A percentile compares a stretch with the other conserved stretches of the same genome.
Evolutionary conservation across 1,140 invertebrate genomes (phyloP).

Genomic region (Glossosoma conforme): DNA sequence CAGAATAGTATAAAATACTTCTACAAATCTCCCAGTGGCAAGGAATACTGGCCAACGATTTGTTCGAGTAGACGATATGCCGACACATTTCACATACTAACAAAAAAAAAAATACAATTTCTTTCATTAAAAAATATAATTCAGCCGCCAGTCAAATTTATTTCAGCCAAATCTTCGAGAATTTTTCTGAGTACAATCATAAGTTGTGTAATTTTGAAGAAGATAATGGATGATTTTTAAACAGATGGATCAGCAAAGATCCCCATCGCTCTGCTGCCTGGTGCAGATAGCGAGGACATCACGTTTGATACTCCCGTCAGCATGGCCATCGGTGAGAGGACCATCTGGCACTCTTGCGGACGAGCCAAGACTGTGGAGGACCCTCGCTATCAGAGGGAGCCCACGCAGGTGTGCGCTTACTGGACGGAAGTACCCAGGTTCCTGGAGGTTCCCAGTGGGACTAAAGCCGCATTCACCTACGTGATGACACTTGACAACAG

Average conservation of each 20-base stretch:
- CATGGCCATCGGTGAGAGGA: constrained; percentile 37
- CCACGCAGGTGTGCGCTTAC: constrained; percentile 40
- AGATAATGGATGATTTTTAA: constrained; percentile 35
- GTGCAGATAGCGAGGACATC: constrained; percentile 41
- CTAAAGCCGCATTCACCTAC: constrained; percentile 42
- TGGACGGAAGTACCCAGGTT: constrained; percentile 48
- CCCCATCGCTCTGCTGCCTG: constrained; percentile 39
- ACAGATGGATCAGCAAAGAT: constrained; percentile 31
- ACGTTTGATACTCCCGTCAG: constrained; percentile 36
- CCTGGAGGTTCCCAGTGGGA: constrained; percentile 41
- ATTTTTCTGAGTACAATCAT: neutral
- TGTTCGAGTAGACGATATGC: too few species aligned
- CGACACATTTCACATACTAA: too few species aligned
- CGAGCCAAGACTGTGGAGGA: constrained; percentile 42
- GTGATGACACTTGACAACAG: constrained; percentile 48
- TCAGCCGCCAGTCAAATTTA: too few species aligned
- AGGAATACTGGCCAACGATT: too few species aligned
- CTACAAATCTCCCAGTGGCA: too few species aligned
- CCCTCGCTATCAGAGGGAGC: constrained; percentile 41
- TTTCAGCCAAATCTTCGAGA: too few species aligned
- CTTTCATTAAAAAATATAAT: too few species aligned
- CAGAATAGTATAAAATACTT: too few species aligned
- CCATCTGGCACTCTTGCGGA: constrained; percentile 42
- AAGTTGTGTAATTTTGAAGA: too few species aligned
- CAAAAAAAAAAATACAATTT: too few species aligned